Evolutionary conservation across 2,888 invertebrate species (phyloP), one percentile per base, ranked within the genome.

Genomic region (Limnephilus lunatus): DNA sequence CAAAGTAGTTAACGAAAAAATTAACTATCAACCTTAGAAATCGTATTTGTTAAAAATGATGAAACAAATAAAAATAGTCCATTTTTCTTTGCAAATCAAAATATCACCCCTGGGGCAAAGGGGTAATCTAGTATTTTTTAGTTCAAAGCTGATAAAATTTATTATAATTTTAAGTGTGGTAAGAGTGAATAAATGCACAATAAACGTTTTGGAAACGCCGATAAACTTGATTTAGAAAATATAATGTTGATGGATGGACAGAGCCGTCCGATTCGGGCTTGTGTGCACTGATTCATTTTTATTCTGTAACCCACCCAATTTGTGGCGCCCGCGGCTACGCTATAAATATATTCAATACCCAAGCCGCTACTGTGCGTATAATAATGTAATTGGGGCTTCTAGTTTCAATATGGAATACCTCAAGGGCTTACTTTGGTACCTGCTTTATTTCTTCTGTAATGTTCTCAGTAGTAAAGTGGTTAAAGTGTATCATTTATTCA

Each of bases 271-370:
- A 32, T 19, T n/a, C 83, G 39, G 83, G 39, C 35, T 83, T 83
- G 83, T 83, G 83, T 35, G 83, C 83, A 32, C 83, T 83, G n/a
- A 83, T 83, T 83, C 83, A 83, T 83, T 83, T 83, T 32, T 14
- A 39, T 83, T 83, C 35, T 35, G 35, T 83, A 39, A 39, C 83
- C 35, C 83, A 39, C 83, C 83, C 83, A 83, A 83, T 83, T 83
- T 83, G 35, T 83, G 35, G 83, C 32, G 35, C 83, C 83, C 83
- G 35, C 9, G 83, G 83, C 83, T 68, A 68, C 68, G 9, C 25
- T 68, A 68, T 68, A 68, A 68, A 68, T n/a, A 68, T 68, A 68
- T 68, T 25, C 68, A 68, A 68, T 68, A 68, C 68, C 25, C 68
- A 9, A 68, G 68, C 68, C 68, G 68, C 68, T 68, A 68, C 68